phyloP scores from a whole-genome alignment of 2,888 invertebrate genomes.

The Exephanes ischioxanthus region DNA sequence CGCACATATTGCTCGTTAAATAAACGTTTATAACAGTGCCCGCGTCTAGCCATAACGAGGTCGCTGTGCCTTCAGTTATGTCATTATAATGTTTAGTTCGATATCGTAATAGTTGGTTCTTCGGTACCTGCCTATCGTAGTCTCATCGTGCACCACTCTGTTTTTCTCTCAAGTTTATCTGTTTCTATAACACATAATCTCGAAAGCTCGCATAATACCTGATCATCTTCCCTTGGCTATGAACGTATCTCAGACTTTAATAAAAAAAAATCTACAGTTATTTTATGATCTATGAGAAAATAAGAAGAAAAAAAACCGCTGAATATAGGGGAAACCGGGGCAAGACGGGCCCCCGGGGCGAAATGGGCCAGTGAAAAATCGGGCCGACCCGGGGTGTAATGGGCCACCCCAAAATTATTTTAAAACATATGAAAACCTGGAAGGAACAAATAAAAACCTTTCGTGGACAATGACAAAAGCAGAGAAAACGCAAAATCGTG shows the following conservation, averaged over 20 bases:
- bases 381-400: too few species aligned
- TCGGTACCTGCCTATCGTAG: background rate
- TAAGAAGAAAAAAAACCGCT: background rate
- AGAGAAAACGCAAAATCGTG: too few species aligned
- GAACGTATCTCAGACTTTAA: too few species aligned
- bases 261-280: background rate
- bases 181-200: background rate
- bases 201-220: background rate
- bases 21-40: slow-evolving; percentile 50
- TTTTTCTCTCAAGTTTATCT: background rate
- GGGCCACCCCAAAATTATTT: too few species aligned
- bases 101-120: slow-evolving; percentile 56
- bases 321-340: too few species aligned
- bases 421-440: too few species aligned
- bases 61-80: slow-evolving; percentile 65
- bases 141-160: background rate
- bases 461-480: too few species aligned
- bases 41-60: slow-evolving; percentile 66
- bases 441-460: too few species aligned
- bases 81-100: slow-evolving; percentile 66
- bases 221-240: background rate
- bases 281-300: background rate
- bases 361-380: too few species aligned
- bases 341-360: too few species aligned
- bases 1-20: slow-evolving; percentile 62